Base-by-base conservation (phyloP, 2,113 vertebrate species). In the Micromys minutus region DNA sequence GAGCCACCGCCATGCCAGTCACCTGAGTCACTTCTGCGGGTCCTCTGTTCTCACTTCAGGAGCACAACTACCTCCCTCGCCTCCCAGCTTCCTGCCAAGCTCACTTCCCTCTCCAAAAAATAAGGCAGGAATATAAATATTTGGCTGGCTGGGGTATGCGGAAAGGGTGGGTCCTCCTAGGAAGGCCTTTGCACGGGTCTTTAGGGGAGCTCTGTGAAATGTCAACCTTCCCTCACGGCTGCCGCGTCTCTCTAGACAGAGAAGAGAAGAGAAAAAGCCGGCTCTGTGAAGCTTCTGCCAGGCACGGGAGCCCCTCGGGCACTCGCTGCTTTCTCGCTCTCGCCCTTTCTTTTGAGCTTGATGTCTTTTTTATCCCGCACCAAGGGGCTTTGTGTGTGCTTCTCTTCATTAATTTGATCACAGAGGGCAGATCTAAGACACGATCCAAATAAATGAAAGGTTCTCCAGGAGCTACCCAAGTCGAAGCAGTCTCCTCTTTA, bases 321-420 rank as follows among this genome's bases (percentile, higher is more conserved):
- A n/a, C 92, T 81, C 65, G 74, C 19, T 87, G 95, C 95, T 91
- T 84, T 93, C 75, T 91, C 77, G 57, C 76, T 92, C 94, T 94
- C 52, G 12, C 90, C 65, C 42, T 92, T 94, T 90, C 95, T 86
- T 81, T 71, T 93, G 95, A 93, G 95, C 65, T 19, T 69, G 91
- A 93, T 95, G 88, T 94, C 96, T 97, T 95, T 96, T 95, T 96
- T 83, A 97, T 94, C 95, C 57, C 42, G 22, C 88, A 94, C 71
- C 0, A 1, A 98, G 91, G 91, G 87, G 85, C 95, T 98, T 94
- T 94, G 93, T 96, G 93, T 89, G 93, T 96, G 92, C 94, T 93
- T 61, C 94, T 97, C 94, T 93, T 97, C 96, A 84, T 97, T 98
- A 96, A 95, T 97, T 89, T 96, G 96, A 97, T 97, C 97, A 97